These are phyloP conservation scores for Agrenia bidenticulata DNA, from an alignment of 2,888 invertebrate genomes.

Conservation along the genomic window DNA sequence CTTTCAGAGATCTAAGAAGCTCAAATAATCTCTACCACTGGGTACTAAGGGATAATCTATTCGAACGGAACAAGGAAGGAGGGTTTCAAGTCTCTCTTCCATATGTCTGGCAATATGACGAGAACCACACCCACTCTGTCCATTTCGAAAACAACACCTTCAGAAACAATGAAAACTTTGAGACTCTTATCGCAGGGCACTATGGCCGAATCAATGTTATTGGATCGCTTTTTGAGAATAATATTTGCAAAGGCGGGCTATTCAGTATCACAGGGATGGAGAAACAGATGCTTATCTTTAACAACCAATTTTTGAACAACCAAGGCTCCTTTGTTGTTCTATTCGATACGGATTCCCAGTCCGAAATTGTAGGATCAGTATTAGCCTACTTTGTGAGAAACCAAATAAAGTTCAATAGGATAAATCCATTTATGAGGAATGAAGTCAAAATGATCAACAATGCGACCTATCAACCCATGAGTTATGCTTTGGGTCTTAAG, in stretches of 20 bases:
- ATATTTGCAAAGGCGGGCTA: constrained; percentile 77
- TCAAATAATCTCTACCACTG: constrained; percentile 98
- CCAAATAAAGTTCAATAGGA: constrained; percentile 69
- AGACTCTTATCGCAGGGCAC: constrained; percentile 85
- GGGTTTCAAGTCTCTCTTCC: constrained; percentile 88
- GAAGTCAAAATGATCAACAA: constrained; percentile 54
- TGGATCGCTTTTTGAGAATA: constrained; percentile 79
- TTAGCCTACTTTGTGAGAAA: constrained; percentile 77
- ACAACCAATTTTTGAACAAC: constrained; percentile 78
- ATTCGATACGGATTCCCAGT: constrained; percentile 86
- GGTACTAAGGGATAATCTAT: constrained; percentile 78
- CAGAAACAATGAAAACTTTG: constrained; percentile 81
- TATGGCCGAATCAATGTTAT: constrained; percentile 86
- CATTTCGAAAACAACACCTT: constrained; percentile 85
- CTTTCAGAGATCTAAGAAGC: constrained; percentile 77
- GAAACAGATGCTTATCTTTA: constrained; percentile 81
- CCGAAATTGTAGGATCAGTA: constrained; percentile 84
- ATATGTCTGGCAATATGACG: constrained; percentile 92
- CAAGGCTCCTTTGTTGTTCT: constrained; percentile 80
- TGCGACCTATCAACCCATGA: constrained; percentile 61
- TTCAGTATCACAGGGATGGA: constrained; percentile 91
- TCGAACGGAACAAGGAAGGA: constrained; percentile 80
- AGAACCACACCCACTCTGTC: constrained; percentile 89
- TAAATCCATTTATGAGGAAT: constrained; percentile 49
- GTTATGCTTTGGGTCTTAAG: constrained; percentile 84